Evolutionary conservation across 2,888 invertebrate genomes (phyloP).

Genomic region (Hedychridium roseum): DNA sequence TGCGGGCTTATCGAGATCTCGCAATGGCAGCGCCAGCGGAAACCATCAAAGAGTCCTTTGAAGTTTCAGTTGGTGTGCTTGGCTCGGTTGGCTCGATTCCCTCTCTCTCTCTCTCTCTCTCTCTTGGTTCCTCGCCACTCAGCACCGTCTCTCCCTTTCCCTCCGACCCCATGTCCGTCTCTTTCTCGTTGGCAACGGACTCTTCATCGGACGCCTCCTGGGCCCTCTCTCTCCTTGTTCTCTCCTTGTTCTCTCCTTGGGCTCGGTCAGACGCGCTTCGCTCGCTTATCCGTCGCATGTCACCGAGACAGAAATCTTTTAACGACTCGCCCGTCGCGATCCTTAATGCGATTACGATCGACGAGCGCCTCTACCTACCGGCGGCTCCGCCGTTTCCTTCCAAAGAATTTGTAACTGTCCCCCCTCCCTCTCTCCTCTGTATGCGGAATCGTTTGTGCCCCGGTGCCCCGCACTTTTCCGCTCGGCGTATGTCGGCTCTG

Average conservation of each 20-base stretch:
- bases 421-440: slow-evolving; percentile 4
- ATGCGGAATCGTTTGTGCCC: no score
- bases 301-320: slow-evolving; percentile 6
- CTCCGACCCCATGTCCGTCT: neutral
- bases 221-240: no score
- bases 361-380: no score
- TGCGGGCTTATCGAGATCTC: slow-evolving; percentile 60
- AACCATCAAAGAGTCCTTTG: slow-evolving; percentile 61
- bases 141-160: slow-evolving; percentile 13
- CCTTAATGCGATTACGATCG: slow-evolving; percentile 3
- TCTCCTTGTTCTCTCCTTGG: no score
- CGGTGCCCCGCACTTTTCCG: no score
- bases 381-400: neutral
- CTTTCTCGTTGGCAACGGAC: neutral
- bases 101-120: slow-evolving; percentile 29
- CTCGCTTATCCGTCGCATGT: no score
- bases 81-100: slow-evolving; percentile 32
- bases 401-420: neutral
- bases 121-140: slow-evolving; percentile 18
- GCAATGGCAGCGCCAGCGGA: slow-evolving; percentile 57
- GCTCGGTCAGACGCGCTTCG: neutral
- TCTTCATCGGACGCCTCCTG: no score
- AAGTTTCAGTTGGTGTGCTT: slow-evolving; percentile 56
- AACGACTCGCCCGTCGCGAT: slow-evolving; percentile 1
- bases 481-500: no score